Evolutionary conservation across 2,797 vertebrate species (phyloP).

Genomic region (Craterocephalus amniculus): DNA sequence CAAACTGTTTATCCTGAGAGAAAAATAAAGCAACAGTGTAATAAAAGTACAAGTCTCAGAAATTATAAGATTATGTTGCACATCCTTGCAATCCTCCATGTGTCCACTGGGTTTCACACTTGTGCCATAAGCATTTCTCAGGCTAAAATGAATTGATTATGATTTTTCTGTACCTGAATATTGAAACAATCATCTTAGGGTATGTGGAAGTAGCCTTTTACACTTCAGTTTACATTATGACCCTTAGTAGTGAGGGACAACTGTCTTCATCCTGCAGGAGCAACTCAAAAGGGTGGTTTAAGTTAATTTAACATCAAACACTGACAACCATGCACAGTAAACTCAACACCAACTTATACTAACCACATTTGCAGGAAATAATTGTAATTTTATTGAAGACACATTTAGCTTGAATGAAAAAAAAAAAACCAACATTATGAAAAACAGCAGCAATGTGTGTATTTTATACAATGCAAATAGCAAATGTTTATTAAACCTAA

Average conservation of each 20-base stretch:
- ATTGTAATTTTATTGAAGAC: neutral
- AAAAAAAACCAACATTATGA: neutral
- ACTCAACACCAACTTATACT: neutral
- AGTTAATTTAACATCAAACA: neutral
- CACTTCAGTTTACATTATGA: neutral
- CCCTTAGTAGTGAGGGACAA: neutral
- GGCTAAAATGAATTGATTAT: neutral
- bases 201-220: neutral
- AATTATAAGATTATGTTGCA: conserved; percentile 11
- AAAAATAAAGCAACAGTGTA: conserved; percentile 12
- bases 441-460: neutral
- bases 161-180: neutral
- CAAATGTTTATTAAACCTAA: neutral
- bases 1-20: neutral
- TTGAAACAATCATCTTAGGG: neutral
- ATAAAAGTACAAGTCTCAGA: neutral
- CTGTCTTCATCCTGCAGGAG: neutral
- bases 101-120: conserved; percentile 64
- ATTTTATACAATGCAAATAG: neutral
- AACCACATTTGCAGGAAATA: neutral
- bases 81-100: conserved; percentile 43
- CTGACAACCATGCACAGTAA: neutral
- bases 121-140: conserved; percentile 32
- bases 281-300: neutral
- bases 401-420: too few species aligned